phyloP scores from a whole-genome alignment of 2,797 vertebrate species.

The Phalanger gymnotis region DNA sequence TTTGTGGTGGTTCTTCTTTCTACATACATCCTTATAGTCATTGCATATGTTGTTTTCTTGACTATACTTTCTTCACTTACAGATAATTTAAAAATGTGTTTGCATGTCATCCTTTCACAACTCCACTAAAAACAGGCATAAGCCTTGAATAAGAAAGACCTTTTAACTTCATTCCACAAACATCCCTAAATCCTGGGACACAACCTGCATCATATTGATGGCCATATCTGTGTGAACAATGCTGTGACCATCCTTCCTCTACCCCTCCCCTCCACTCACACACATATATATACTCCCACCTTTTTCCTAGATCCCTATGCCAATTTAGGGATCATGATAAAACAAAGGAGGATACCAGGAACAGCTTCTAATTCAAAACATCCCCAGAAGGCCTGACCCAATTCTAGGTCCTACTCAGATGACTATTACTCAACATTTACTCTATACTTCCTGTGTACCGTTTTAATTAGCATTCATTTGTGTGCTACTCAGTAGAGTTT shows the following conservation, averaged over 20 bases:
- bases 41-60: not conserved
- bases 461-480: constrained; percentile 47
- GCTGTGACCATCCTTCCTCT: not conserved
- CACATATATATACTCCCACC: not conserved
- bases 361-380: not conserved
- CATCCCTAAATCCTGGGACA: not conserved
- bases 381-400: not conserved
- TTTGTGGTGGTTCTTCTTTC: not conserved
- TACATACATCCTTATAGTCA: not conserved
- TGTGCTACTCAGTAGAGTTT: constrained; percentile 38
- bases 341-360: not conserved
- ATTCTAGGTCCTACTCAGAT: not conserved
- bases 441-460: not conserved
- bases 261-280: not conserved
- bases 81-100: constrained; percentile 66
- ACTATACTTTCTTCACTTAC: not conserved
- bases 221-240: not conserved
- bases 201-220: not conserved
- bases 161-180: constrained; percentile 12
- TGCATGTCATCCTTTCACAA: constrained; percentile 23
- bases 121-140: constrained; percentile 44
- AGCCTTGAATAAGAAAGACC: not conserved
- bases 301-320: not conserved
- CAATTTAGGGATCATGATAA: not conserved
- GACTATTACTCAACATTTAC: not conserved